phyloP scores from a whole-genome alignment of 2,888 invertebrate species.

The Drosophila anceps region DNA sequence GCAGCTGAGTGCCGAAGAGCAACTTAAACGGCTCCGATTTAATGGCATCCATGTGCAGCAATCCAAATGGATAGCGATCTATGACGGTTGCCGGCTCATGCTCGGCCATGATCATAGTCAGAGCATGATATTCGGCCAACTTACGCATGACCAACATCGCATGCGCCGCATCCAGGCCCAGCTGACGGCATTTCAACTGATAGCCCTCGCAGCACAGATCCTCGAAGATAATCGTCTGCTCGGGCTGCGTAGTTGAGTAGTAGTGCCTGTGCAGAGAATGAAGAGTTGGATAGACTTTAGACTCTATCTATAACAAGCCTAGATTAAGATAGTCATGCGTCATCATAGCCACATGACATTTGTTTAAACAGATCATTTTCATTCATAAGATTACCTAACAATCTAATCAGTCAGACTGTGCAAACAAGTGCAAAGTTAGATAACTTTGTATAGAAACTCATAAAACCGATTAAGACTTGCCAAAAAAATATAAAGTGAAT shows the following conservation, averaged over 20 bases:
- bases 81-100: conserved; percentile 69
- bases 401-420: not conserved
- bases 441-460: not conserved
- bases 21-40: conserved; percentile 77
- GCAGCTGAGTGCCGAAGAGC: conserved; percentile 82
- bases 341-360: not conserved
- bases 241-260: conserved; percentile 80
- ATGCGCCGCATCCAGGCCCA: conserved; percentile 86
- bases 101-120: conserved; percentile 86
- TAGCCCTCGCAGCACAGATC: conserved; percentile 86
- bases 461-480: not conserved
- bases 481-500: not conserved
- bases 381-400: not conserved
- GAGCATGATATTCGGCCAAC: conserved; percentile 87
- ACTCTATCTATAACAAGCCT: too few relatives aligned
- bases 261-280: conserved; percentile 65
- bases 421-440: not conserved
- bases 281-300: not conserved
- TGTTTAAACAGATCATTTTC: not conserved
- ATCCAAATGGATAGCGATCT: conserved; percentile 77
- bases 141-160: conserved; percentile 85
- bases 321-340: not conserved
- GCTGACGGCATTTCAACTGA: conserved; percentile 86
- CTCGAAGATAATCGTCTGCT: conserved; percentile 83
- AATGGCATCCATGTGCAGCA: conserved; percentile 81